Conservation (phyloP, 2,888 invertebrate genomes). For the Acleris literana region DNA sequence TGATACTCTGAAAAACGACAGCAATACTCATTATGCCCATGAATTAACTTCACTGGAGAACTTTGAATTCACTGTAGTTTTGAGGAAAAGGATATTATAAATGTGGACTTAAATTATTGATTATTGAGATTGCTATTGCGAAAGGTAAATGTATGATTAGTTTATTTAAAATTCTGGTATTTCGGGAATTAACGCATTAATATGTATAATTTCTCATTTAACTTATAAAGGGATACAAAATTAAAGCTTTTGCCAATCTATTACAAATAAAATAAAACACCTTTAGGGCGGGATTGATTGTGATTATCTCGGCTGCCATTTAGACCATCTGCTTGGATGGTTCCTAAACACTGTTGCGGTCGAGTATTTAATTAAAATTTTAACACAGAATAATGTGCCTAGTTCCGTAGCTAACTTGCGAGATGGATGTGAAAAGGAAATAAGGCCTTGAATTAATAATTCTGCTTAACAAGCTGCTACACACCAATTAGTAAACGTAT, state of each 20-base stretch:
- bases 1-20: conserved; percentile 21
- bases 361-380: conserved; percentile 29
- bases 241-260: conserved; percentile 13
- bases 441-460: conserved; percentile 18
- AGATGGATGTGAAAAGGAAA: conserved; percentile 26
- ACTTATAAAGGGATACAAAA: conserved; percentile 12
- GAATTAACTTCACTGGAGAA: conserved; percentile 5
- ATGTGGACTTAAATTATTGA: too few relatives aligned
- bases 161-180: too few relatives aligned
- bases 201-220: not conserved
- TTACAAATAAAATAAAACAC: conserved; percentile 31
- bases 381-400: conserved; percentile 28
- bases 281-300: conserved; percentile 31
- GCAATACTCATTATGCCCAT: conserved; percentile 27
- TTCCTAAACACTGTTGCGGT: conserved; percentile 7
- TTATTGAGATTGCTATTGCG: too few relatives aligned
- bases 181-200: not conserved
- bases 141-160: too few relatives aligned
- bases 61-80: not conserved
- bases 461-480: not conserved
- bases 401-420: conserved; percentile 26
- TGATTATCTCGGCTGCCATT: conserved; percentile 31
- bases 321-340: conserved; percentile 28
- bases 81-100: too few relatives aligned
- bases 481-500: not conserved